Base-by-base conservation (phyloP, 2,888 invertebrate species). In the Chrysotoxum bicinctum region DNA sequence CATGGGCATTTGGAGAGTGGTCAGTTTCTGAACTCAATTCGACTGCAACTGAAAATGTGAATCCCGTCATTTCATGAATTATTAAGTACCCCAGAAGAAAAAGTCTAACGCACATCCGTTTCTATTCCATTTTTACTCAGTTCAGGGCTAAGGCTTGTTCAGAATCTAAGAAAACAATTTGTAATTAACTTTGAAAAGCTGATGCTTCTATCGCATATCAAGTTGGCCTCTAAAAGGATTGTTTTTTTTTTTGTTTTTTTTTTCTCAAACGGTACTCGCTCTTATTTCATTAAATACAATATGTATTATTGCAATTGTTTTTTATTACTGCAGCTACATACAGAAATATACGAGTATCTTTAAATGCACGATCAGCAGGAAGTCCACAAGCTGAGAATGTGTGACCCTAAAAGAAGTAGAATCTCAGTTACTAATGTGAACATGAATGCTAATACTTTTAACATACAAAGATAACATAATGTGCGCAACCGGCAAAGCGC, bases 401-500 rank as follows among this genome's bases (percentile, higher is more conserved):
- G 58, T 79, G 83, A 79, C 83, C 83, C 74, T 64, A 83, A 83
- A 77, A 74, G 68, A 78, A 77, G 45, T 37, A 52, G 50, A 40
- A 21, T 56, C 75, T 75, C 32, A 23, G 19, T 48, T 37, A 72
- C 70, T 54, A 6, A 40, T 45, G 14, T 72, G 45, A 56, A 56
- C 54, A 74, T 64, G 74, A 74, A 64, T 50, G 43, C 75, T 64
- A 40, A 23, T 64, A 64, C 45, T 64, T 16, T 64, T 64, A 64
- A 64, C 64, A 64, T 45, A 45, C 19, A 64, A 64, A 64, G 32
- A 64, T 43, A 64, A 45, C 43, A 64, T 64, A 58, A 48, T 48
- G 35, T 62, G 19, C 35, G 19, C 35, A 45, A 52, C 72, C 21
- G 50, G 50, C 60, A 54, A 62, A 70, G 77, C 62, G 60, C 69